Conservation (phyloP, 2,888 invertebrate species). For the Pterostichus niger region DNA sequence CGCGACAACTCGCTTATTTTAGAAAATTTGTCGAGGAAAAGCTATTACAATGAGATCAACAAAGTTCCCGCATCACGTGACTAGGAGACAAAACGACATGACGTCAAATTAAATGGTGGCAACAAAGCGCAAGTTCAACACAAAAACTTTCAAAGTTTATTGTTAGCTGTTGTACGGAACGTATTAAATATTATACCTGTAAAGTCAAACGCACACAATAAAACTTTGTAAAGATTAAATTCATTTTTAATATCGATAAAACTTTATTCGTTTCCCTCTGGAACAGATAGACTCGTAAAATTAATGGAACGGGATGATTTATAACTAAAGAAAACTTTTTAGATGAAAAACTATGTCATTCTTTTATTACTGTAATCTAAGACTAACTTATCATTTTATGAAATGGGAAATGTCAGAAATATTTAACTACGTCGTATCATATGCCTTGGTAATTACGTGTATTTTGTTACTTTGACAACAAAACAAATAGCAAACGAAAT, state of each 20-base stretch:
- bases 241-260: conserved; percentile 55
- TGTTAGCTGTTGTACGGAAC: neutral
- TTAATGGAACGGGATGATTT: conserved; percentile 46
- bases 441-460: too few species aligned
- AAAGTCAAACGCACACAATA: conserved; percentile 40
- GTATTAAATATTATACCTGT: conserved; percentile 31
- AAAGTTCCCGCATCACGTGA: conserved; percentile 28
- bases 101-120: conserved; percentile 17
- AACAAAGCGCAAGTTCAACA: neutral
- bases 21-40: neutral
- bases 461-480: too few species aligned
- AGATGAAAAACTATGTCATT: conserved; percentile 46
- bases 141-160: conserved; percentile 14
- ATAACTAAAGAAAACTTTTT: conserved; percentile 27
- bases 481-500: too few species aligned
- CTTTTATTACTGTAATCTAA: conserved; percentile 35
- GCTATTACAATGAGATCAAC: conserved; percentile 30
- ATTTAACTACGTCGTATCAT: neutral
- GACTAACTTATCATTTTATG: conserved; percentile 10
- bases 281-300: conserved; percentile 21
- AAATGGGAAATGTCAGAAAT: neutral
- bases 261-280: conserved; percentile 20
- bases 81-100: neutral
- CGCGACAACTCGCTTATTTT: neutral
- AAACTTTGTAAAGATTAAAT: conserved; percentile 49